Base-by-base conservation (phyloP, 2,797 vertebrate genomes). In the Dipus sagitta region DNA sequence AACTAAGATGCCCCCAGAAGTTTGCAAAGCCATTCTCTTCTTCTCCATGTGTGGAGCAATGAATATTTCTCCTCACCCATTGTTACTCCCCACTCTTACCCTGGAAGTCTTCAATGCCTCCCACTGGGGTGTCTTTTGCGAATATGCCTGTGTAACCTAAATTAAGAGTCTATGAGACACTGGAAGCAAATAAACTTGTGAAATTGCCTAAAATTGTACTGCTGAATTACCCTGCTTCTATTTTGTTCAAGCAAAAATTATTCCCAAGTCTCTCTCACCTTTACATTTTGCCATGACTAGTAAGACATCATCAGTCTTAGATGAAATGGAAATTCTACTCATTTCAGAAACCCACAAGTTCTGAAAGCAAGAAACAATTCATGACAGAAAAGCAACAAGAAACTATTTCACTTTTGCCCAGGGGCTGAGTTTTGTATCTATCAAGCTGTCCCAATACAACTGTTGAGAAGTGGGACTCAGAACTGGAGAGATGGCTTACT, bases 211-310 rank as follows among this genome's bases (percentile, higher is more conserved):
- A 80, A n/a, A 21, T 64, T 64, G 47, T 38, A n/a, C n/a, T 62
- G 74, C 58, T 58, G n/a, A 14, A 28, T n/a, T 32, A 47, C 38
- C 26, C 34, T 67, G 60, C 74, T 18, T 68, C 83, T 75, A 6
- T 90, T 76, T 47, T 71, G n/a, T 42, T 65, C 21, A 94, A 92
- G 58, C 34, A 93, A 14, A n/a, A 80, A 86, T 86, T 34, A 88
- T n/a, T 72, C 71, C 24, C 7, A 77, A 77, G 60, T 74, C 47
- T 84, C 34, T 42, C 28, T 72, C 24, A 12, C 58, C 38, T 77
- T 79, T 32, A 76, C 1, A 23, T 70, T 83, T 86, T 60, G 34
- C 62, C n/a, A 21, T 68, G 70, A 93, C 12, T 70, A 47, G 75
- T 71, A 67, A 64, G 6, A 76, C n/a, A 88, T 72, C 62, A 58